phyloP scores from a whole-genome alignment of 2,888 invertebrate genomes.

The Sminthurides aquaticus region DNA sequence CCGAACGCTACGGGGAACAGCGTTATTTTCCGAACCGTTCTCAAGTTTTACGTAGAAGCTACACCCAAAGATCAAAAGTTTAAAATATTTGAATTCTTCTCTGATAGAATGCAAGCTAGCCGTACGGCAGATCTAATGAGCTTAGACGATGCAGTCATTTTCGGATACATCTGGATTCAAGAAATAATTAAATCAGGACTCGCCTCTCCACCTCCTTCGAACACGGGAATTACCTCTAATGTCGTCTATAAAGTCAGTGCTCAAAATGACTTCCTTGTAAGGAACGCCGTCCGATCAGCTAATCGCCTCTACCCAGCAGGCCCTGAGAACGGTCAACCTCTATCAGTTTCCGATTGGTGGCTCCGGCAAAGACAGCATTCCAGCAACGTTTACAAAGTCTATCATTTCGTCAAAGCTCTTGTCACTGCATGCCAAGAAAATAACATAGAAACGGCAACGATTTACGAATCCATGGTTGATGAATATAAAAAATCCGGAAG shows the following conservation, averaged over 20 bases:
- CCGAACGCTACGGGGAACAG: conserved; percentile 14
- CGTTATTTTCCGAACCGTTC: conserved; percentile 3
- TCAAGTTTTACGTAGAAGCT: conserved; percentile 18
- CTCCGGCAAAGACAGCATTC: conserved; percentile 18
- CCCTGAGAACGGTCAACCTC: not conserved
- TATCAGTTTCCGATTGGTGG: conserved; percentile 12
- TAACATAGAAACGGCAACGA: conserved; percentile 5
- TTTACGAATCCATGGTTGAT: conserved; percentile 17
- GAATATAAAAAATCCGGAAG: conserved; percentile 16
- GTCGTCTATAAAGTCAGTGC: not conserved
- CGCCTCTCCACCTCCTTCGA: not conserved
- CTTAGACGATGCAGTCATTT: conserved; percentile 17
- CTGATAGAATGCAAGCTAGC: not conserved
- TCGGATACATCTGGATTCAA: conserved; percentile 11
- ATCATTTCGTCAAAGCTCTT: conserved; percentile 8
- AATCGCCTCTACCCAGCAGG: conserved; percentile 16
- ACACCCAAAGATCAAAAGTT: not conserved
- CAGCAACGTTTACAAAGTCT: conserved; percentile 17
- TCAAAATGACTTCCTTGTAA: conserved; percentile 11
- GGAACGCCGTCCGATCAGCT: conserved; percentile 8
- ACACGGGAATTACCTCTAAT: not conserved
- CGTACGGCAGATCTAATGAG: conserved; percentile 11
- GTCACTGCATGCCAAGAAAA: not conserved
- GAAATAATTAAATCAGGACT: conserved; percentile 8
- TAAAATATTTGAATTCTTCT: conserved; percentile 8